Evolutionary conservation across 1,140 invertebrate species (phyloP).

Genomic region (Thaumatotibia leucotreta): DNA sequence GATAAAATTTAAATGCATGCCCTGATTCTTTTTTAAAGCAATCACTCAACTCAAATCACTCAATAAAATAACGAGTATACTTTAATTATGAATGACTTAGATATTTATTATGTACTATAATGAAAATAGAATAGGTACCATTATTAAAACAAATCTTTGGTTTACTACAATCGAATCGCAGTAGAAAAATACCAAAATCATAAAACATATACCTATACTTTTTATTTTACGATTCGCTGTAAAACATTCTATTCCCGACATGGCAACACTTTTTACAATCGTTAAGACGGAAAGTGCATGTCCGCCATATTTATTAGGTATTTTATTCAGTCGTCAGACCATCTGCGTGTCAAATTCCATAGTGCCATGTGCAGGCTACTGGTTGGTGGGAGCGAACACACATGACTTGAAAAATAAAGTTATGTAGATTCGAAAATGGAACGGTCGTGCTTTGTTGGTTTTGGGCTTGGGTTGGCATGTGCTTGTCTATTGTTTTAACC

Average conservation of each 20-base stretch:
- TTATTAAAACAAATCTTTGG: not conserved
- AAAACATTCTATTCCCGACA: conserved; percentile 5
- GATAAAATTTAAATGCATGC: not conserved
- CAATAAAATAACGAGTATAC: too few relatives aligned
- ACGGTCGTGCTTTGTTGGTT: conserved; percentile 29
- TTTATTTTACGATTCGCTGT: not conserved
- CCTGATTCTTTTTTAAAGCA: not conserved
- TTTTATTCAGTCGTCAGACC: conserved; percentile 62
- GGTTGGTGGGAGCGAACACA: conserved; percentile 58
- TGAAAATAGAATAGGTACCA: too few relatives aligned
- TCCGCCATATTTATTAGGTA: conserved; percentile 53
- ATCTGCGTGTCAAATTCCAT: conserved; percentile 73
- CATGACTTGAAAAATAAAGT: conserved; percentile 44
- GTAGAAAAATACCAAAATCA: not conserved
- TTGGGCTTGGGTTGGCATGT: conserved; percentile 6
- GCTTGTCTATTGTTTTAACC: conserved; percentile 13
- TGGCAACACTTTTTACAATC: conserved; percentile 2
- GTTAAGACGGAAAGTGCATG: conserved; percentile 23
- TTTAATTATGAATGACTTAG: too few relatives aligned
- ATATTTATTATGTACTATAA: too few relatives aligned
- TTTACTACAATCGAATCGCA: not conserved
- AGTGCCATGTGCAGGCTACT: conserved; percentile 65
- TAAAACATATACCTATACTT: not conserved
- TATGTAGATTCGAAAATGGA: conserved; percentile 42
- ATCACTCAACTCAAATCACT: not conserved